phyloP scores from a whole-genome alignment of 1,140 invertebrate genomes.

The Pseudomyrmex sp. region DNA sequence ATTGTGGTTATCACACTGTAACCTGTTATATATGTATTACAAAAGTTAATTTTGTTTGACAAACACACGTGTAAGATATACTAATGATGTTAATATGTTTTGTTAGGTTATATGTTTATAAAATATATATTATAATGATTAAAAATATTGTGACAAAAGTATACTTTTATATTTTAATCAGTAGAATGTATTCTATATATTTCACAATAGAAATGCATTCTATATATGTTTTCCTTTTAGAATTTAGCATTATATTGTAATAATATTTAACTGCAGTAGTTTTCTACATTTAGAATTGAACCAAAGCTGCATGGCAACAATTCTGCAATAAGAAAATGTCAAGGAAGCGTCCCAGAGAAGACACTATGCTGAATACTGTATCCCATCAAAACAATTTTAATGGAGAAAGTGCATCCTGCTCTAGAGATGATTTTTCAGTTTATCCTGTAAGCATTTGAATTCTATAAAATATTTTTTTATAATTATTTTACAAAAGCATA shows the following conservation, averaged over 20 bases:
- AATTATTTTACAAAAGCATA: too few relatives aligned
- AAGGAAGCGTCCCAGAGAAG: constrained; percentile 75
- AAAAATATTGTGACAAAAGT: too few relatives aligned
- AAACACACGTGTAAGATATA: background rate
- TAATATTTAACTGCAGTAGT: background rate
- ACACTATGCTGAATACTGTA: constrained; percentile 71
- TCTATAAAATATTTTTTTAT: background rate
- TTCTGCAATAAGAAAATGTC: constrained; percentile 75
- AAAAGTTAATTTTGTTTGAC: background rate
- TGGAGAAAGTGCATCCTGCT: constrained; percentile 71
- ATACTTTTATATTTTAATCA: too few relatives aligned
- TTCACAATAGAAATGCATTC: too few relatives aligned
- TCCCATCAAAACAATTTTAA: constrained; percentile 66
- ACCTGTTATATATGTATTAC: background rate
- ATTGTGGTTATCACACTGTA: background rate
- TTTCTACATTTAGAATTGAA: constrained; percentile 21
- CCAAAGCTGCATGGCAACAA: constrained; percentile 65
- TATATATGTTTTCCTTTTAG: background rate
- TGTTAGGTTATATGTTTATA: too few relatives aligned
- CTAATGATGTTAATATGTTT: too few relatives aligned
- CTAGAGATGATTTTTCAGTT: constrained; percentile 69
- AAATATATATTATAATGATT: too few relatives aligned
- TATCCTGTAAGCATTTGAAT: constrained; percentile 71
- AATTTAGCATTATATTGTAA: background rate
- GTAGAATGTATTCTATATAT: too few relatives aligned